Evolutionary conservation across 2,888 invertebrate species (phyloP).

Genomic region (Drosophila neonasuta): DNA sequence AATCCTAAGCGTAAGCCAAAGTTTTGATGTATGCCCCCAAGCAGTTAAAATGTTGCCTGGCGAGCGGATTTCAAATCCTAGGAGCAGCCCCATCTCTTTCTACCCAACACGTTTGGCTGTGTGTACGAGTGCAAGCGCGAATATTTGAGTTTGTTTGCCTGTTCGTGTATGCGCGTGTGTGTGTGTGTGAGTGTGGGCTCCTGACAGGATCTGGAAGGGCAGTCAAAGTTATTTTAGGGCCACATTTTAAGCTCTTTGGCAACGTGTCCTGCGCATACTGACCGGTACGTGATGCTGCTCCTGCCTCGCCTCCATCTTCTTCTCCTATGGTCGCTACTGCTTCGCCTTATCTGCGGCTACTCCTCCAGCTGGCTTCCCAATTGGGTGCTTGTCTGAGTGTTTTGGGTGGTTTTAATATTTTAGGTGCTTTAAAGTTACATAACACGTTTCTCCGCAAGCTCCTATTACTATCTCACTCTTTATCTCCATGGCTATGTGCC

Average conservation of each 20-base stretch:
- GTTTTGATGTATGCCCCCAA: slow-evolving; percentile 78
- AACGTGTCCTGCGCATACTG: slow-evolving; percentile 72
- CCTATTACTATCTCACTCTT: slow-evolving; percentile 26
- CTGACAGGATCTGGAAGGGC: slow-evolving; percentile 55
- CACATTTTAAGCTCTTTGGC: slow-evolving; percentile 76
- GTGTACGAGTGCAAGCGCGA: slow-evolving; percentile 17
- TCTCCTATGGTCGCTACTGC: slow-evolving; percentile 32
- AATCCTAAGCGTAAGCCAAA: slow-evolving; percentile 77
- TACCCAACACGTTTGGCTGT: neutral
- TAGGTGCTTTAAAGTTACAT: slow-evolving; percentile 73
- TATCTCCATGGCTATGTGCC: slow-evolving; percentile 17
- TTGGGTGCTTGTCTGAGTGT: slow-evolving; percentile 45
- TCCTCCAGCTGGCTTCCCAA: slow-evolving; percentile 52
- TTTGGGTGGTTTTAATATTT: slow-evolving; percentile 74
- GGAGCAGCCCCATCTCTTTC: slow-evolving; percentile 42
- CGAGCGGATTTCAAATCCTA: slow-evolving; percentile 68
- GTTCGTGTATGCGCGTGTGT: neutral
- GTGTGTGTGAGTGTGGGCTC: slow-evolving; percentile 27
- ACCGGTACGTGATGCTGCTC: slow-evolving; percentile 49
- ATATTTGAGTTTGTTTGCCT: slow-evolving; percentile 9
- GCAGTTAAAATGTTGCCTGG: slow-evolving; percentile 71
- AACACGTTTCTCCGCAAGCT: slow-evolving; percentile 48
- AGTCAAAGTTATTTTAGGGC: slow-evolving; percentile 75
- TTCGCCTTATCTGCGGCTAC: slow-evolving; percentile 66
- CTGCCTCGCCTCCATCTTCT: slow-evolving; percentile 1